Conservation (phyloP, 2,888 invertebrate genomes). For the Drosophila flavopinicola region DNA sequence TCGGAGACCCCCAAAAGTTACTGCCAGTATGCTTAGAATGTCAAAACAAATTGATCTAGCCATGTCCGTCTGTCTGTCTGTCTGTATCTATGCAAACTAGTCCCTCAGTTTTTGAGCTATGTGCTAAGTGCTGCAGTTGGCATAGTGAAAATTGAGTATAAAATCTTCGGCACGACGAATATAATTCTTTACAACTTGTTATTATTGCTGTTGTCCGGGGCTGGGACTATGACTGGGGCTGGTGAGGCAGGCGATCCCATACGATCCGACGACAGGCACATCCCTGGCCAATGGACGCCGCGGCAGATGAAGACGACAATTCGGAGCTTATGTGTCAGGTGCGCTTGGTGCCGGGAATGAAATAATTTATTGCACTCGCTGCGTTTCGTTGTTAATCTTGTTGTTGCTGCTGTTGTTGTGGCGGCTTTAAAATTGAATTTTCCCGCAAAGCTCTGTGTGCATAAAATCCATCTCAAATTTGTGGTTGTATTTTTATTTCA, state of each 20-base stretch:
- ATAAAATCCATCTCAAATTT: conserved; percentile 43
- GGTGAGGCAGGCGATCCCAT: conserved; percentile 21
- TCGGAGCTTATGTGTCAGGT: conserved; percentile 75
- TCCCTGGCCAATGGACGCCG: conserved; percentile 31
- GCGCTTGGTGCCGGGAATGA: conserved; percentile 72
- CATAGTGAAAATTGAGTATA: too few relatives aligned
- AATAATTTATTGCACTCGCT: conserved; percentile 72
- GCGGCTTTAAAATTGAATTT: conserved; percentile 69
- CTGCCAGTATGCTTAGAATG: too few relatives aligned
- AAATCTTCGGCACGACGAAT: too few relatives aligned
- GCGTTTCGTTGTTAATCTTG: conserved; percentile 15
- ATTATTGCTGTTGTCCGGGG: conserved; percentile 23
- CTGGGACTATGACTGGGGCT: too few relatives aligned
- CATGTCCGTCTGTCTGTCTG: too few relatives aligned
- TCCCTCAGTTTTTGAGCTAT: too few relatives aligned
- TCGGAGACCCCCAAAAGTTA: too few relatives aligned
- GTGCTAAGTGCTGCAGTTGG: too few relatives aligned
- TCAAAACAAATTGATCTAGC: too few relatives aligned
- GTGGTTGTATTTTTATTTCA: conserved; percentile 11
- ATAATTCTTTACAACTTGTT: too few relatives aligned
- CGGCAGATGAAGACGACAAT: conserved; percentile 73
- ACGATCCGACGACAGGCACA: conserved; percentile 32
- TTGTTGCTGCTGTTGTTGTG: conserved; percentile 34
- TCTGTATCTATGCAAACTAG: too few relatives aligned
- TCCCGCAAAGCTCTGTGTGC: conserved; percentile 39